phyloP scores from a whole-genome alignment of 2,113 vertebrate genomes.

The Pseudopipra pipra region DNA sequence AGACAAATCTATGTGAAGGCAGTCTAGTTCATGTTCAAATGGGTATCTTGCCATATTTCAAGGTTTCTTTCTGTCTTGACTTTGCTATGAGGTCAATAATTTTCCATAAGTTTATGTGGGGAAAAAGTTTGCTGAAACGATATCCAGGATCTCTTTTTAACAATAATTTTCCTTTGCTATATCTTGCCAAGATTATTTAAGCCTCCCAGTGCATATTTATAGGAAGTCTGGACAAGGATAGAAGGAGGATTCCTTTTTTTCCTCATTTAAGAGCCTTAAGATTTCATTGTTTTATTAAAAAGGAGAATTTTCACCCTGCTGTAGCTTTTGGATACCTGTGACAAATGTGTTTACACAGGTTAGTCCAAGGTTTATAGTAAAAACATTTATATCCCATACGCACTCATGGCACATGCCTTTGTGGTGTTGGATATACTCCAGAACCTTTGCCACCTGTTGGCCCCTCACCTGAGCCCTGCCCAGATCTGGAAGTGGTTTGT shows the following conservation, averaged over 20 bases:
- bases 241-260: not conserved
- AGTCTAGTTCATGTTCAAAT: not conserved
- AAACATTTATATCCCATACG: not conserved
- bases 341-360: not conserved
- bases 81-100: slow-evolving; percentile 50
- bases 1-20: not conserved
- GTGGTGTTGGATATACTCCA: not conserved
- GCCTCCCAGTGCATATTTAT: slow-evolving; percentile 26
- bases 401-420: not conserved
- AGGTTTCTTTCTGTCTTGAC: slow-evolving; percentile 34
- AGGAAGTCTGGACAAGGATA: slow-evolving; percentile 20
- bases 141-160: slow-evolving; percentile 45
- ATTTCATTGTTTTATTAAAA: slow-evolving; percentile 27
- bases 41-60: not conserved
- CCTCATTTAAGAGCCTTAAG: not conserved
- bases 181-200: slow-evolving; percentile 63
- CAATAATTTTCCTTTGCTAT: slow-evolving; percentile 54
- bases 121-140: slow-evolving; percentile 51
- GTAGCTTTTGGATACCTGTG: not conserved
- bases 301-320: not conserved
- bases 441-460: not conserved
- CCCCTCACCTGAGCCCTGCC: not conserved
- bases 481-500: not conserved
- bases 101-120: slow-evolving; percentile 46
- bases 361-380: not conserved